A percentile compares a stretch with the other conserved stretches of the same genome.
These are phyloP conservation scores for Kryphioiulus occultus DNA, from an alignment of 2,888 invertebrate species.

Conservation along the genomic window DNA sequence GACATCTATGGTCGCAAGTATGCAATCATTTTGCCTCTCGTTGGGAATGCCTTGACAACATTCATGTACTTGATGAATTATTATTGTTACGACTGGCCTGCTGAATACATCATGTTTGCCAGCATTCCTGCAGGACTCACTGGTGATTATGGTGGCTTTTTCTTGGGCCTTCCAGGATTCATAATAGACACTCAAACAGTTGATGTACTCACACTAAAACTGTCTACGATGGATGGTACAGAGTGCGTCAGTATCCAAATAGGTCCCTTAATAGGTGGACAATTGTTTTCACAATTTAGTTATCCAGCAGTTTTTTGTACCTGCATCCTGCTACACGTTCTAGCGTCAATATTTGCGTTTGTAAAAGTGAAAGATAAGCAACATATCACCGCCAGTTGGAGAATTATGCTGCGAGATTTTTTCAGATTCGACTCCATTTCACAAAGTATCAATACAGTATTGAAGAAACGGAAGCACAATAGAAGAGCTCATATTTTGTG, in stretches of 20 bases:
- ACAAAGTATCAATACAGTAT: not conserved
- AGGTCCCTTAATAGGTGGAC: slow-evolving; percentile 42
- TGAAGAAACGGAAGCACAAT: not conserved
- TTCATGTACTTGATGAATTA: not conserved
- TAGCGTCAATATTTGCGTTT: not conserved
- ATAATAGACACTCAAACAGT: not conserved
- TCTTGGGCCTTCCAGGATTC: not conserved
- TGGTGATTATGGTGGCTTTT: not conserved
- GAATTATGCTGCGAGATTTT: not conserved
- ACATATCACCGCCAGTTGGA: not conserved
- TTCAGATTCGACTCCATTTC: not conserved
- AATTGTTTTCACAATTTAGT: not conserved
- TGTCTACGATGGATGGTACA: not conserved
- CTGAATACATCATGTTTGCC: not conserved
- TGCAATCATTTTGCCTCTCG: not conserved
- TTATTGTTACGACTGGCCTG: not conserved
- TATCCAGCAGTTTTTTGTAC: slow-evolving; percentile 38
- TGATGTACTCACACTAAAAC: not conserved
- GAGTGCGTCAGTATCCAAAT: not conserved
- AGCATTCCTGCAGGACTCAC: slow-evolving; percentile 2
- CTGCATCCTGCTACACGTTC: not conserved
- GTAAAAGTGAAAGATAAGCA: not conserved
- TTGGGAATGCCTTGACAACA: not conserved
- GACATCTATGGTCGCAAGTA: not conserved
- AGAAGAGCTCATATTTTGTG: not conserved